Evolutionary conservation across 2,113 vertebrate genomes (phyloP).

Genomic region (Scytalopus superciliaris): DNA sequence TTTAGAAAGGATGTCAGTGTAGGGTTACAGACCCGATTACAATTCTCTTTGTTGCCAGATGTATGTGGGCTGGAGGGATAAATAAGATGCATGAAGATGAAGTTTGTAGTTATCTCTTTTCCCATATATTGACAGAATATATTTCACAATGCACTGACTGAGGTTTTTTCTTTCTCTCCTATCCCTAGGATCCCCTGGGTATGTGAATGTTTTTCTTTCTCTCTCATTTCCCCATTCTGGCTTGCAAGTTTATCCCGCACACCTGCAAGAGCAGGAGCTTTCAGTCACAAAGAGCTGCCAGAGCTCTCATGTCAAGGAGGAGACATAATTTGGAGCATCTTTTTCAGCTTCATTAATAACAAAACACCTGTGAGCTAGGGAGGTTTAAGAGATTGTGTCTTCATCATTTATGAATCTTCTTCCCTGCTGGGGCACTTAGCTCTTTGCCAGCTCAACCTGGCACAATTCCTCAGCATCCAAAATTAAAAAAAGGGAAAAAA

Average conservation of each 20-base stretch:
- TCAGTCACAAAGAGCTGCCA: slow-evolving; percentile 48
- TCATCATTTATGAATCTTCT: slow-evolving; percentile 61
- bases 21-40: slow-evolving; percentile 19
- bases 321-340: slow-evolving; percentile 56
- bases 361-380: slow-evolving; percentile 60
- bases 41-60: slow-evolving; percentile 18
- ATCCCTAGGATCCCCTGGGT: background rate
- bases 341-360: slow-evolving; percentile 68
- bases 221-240: background rate
- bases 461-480: slow-evolving; percentile 33
- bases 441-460: slow-evolving; percentile 54
- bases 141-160: background rate
- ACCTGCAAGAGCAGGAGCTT: slow-evolving; percentile 55
- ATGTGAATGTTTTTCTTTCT: background rate
- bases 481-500: background rate
- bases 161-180: background rate
- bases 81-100: slow-evolving; percentile 22
- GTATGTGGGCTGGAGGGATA: background rate
- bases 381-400: slow-evolving; percentile 51
- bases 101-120: slow-evolving; percentile 10
- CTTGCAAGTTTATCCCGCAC: slow-evolving; percentile 17
- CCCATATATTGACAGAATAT: slow-evolving; percentile 16
- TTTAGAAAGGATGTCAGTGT: background rate
- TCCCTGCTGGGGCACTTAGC: slow-evolving; percentile 50
- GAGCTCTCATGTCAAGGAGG: slow-evolving; percentile 36